Base-by-base conservation (phyloP, 2,888 invertebrate species). In the Eurytoma californica region DNA sequence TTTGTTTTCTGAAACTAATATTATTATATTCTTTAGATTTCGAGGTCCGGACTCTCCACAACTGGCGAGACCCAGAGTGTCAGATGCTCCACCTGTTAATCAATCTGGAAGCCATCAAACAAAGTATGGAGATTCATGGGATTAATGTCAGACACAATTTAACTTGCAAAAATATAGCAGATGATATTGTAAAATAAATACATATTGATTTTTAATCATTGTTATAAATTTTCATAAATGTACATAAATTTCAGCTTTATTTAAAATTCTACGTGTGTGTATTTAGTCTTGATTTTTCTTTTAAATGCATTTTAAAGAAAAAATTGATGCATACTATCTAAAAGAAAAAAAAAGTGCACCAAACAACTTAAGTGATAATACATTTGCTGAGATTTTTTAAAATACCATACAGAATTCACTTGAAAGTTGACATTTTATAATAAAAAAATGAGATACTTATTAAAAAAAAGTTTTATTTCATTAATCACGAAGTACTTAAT, bases 121-220 rank as follows among this genome's bases (percentile, higher is more conserved):
- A 49, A 80, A 82, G 49, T 82, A 80, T 60, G 79, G 80, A 14
- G 77, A 80, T 60, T 16, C 16, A n/a, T 80, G 74, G 77, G 79
- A 82, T 53, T 55, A 0, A 77, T 76, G 51, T 13, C 58, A 58
- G 39, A 58, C 30, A 30, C 30, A 18, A 20, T 18, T 63, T 57
- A 60, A n/a, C 9, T 69, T 65, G n/a, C 28, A 24, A 66, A 60
- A 69, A 28, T n/a, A n/a, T 65, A 74, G 51, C 9, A 70, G 9
- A 60, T 20, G 51, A 5, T 65, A 60, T 67, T 60, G 55, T 72
- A 67, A 55, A 53, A 67, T 70, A 60, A 79, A 58, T 70, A 30
- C 18, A 49, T 20, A 28, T 28, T 72, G 18, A 58, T 18, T 66
- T 75, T 18, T 47, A 49, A 60, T 61, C n/a, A 3, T 63, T 53